Conservation (phyloP, 2,797 vertebrate genomes). For the Tauraco hartlaubi region DNA sequence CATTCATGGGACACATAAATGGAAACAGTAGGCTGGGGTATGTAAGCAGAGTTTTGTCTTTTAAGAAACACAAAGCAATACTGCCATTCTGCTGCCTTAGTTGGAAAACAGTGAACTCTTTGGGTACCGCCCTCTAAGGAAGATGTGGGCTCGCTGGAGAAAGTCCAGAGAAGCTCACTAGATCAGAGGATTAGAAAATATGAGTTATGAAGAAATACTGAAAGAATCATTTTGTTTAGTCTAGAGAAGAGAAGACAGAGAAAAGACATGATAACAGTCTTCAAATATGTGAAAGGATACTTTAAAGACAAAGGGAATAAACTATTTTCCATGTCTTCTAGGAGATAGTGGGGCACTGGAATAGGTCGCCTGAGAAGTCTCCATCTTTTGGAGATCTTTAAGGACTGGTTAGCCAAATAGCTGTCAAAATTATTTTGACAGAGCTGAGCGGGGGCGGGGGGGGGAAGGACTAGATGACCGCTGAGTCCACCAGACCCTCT, state of each 20-base stretch:
- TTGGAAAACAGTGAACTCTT: constrained; percentile 16
- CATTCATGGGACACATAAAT: neutral
- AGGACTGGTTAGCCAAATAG: neutral
- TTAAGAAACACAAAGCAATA: neutral
- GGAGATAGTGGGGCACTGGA: neutral
- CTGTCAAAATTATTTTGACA: neutral
- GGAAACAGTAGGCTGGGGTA: neutral
- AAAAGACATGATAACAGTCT: constrained; percentile 58
- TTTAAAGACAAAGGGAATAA: constrained; percentile 46
- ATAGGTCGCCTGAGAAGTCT: neutral
- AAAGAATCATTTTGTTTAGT: constrained; percentile 68
- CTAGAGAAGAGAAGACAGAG: constrained; percentile 24
- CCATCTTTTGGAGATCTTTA: neutral
- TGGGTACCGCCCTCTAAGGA: neutral
- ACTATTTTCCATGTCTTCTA: constrained; percentile 3
- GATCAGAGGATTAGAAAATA: constrained; percentile 66
- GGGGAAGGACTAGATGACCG: neutral
- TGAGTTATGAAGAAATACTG: constrained; percentile 62
- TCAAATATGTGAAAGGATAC: constrained; percentile 51
- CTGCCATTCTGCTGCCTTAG: constrained; percentile 58
- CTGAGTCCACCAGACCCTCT: neutral
- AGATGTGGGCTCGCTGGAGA: constrained; percentile 39
- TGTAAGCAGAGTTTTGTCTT: constrained; percentile 19
- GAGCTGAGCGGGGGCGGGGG: neutral
- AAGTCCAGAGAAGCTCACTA: constrained; percentile 60